phyloP scores from a whole-genome alignment of 2,888 invertebrate genomes.

The Drosophila greeni region DNA sequence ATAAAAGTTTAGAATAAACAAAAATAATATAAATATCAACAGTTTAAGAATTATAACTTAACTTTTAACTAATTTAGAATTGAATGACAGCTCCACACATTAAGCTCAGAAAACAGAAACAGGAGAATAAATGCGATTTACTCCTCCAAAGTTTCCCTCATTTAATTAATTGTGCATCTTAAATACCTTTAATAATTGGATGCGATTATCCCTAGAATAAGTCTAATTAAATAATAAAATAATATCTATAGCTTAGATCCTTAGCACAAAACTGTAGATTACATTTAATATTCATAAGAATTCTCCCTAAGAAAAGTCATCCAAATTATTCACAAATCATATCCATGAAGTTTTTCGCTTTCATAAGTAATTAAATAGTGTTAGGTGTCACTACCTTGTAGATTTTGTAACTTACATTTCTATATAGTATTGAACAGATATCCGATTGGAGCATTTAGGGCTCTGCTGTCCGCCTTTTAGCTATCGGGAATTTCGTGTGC shows the following conservation, averaged over 20 bases:
- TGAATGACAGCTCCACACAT: neutral
- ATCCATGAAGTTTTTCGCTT: neutral
- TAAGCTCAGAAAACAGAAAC: neutral
- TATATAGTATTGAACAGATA: neutral
- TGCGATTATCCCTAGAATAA: neutral
- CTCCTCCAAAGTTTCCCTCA: neutral
- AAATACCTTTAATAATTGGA: neutral
- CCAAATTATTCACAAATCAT: neutral
- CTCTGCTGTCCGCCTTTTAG: slow-evolving; percentile 8
- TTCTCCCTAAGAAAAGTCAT: neutral
- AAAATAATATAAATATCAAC: too few species aligned
- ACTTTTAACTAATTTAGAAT: neutral
- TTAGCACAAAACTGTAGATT: neutral
- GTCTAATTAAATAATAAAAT: neutral
- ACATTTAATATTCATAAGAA: neutral
- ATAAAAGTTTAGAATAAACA: too few species aligned
- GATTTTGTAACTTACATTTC: slow-evolving; percentile 12
- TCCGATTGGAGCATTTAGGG: slow-evolving; percentile 25
- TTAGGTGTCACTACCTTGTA: neutral
- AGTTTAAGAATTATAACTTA: too few species aligned
- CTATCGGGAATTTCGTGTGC: slow-evolving; percentile 53
- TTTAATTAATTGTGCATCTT: rapidly evolving
- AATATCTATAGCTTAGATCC: neutral
- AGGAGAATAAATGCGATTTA: too few species aligned
- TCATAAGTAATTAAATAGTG: neutral